Percentiles rank a stretch among this genome's conserved stretches.
These are phyloP conservation scores for Globia sparganii DNA, from an alignment of 2,888 invertebrate species.

Conservation along the genomic window DNA sequence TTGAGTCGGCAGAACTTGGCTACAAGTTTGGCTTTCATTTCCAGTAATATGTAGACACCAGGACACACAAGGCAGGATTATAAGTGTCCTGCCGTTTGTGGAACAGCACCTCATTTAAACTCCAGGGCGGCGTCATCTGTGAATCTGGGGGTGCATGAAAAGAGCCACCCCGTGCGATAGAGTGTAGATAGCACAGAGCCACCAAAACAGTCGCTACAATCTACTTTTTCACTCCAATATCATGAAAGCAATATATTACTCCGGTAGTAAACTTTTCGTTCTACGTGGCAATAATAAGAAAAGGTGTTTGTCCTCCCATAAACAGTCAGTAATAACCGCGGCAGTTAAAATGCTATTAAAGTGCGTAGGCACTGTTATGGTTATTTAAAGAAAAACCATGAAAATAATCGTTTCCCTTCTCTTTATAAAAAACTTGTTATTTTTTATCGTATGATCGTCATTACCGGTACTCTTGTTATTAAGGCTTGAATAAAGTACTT, in stretches of 20 bases:
- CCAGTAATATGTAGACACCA: not conserved
- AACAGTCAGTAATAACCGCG: conserved; percentile 56
- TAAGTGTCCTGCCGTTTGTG: not conserved
- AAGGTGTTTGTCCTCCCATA: conserved; percentile 54
- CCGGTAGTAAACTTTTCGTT: conserved; percentile 45
- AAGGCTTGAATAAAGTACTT: not conserved
- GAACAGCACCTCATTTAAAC: not conserved
- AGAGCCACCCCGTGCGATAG: not conserved
- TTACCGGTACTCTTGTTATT: conserved; percentile 24
- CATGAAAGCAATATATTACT: conserved; percentile 35
- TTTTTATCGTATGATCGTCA: conserved; percentile 35
- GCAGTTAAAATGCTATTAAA: conserved; percentile 63
- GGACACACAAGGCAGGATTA: not conserved
- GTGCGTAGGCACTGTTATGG: conserved; percentile 41
- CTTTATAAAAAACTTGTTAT: conserved; percentile 40
- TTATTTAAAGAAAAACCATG: conserved; percentile 54
- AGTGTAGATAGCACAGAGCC: not conserved
- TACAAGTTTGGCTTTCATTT: not conserved
- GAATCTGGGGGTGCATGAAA: not conserved
- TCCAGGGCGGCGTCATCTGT: not conserved
- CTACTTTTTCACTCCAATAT: conserved; percentile 3
- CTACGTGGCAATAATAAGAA: conserved; percentile 41
- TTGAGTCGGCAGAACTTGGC: not conserved
- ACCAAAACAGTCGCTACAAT: not conserved
- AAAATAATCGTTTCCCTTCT: conserved; percentile 45